Percentiles rank a stretch among this genome's conserved stretches.
Evolutionary conservation across 2,113 vertebrate species (phyloP).

Genomic region (Grammomys dolichurus): DNA sequence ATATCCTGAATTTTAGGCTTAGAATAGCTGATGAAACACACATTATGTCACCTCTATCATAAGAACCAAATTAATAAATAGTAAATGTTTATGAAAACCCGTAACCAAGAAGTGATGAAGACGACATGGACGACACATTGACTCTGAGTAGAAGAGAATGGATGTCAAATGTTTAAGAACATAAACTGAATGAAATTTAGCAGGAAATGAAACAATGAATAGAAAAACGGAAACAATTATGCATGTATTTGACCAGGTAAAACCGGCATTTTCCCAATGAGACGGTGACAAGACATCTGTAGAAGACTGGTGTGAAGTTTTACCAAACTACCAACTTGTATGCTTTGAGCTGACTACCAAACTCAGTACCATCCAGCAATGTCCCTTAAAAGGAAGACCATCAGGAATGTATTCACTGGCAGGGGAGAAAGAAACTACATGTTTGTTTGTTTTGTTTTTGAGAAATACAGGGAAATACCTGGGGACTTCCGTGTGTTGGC

Average conservation of each 20-base stretch:
- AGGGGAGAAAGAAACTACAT: background rate
- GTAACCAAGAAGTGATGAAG: background rate
- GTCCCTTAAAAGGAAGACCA: background rate
- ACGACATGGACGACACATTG: background rate
- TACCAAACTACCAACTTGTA: background rate
- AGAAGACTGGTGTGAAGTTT: background rate
- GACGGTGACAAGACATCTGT: background rate
- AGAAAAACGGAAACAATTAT: background rate
- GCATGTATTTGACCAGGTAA: background rate
- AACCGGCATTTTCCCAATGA: background rate
- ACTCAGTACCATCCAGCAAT: background rate
- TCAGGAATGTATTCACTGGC: too few relatives aligned
- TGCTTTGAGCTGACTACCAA: background rate
- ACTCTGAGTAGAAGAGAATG: background rate
- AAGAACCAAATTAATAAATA: background rate
- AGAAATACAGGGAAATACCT: constrained; percentile 1
- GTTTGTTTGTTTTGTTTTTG: background rate
- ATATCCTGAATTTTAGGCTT: background rate
- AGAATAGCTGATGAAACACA: background rate
- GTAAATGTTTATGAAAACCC: background rate
- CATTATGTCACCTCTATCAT: background rate
- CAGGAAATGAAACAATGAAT: background rate
- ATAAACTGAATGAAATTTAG: background rate
- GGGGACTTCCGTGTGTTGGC: background rate
- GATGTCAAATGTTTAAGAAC: background rate